Evolutionary conservation across 2,797 vertebrate genomes (phyloP).

Genomic region (Anguilla pacifica): DNA sequence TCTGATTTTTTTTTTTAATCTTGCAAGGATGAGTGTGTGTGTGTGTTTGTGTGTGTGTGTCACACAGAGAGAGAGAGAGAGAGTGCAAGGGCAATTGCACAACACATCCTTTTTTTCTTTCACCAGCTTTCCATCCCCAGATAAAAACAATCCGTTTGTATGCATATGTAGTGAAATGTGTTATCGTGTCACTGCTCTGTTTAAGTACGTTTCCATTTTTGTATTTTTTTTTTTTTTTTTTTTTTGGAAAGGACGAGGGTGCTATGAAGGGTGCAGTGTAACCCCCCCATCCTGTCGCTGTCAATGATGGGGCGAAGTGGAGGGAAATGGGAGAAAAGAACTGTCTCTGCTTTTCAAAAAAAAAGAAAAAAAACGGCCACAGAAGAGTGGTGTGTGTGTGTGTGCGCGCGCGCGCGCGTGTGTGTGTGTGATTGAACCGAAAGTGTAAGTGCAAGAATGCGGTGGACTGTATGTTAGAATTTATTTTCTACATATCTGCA

Average conservation of each 20-base stretch:
- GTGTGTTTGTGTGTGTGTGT: slow-evolving; percentile 22
- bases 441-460: slow-evolving; percentile 66
- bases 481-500: slow-evolving; percentile 61
- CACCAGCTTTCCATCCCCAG: slow-evolving; percentile 73
- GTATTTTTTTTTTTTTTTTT: slow-evolving; percentile 51
- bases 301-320: slow-evolving; percentile 59
- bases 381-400: slow-evolving; percentile 53
- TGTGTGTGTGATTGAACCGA: slow-evolving; percentile 76
- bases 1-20: not conserved
- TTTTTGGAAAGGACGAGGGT: slow-evolving; percentile 33
- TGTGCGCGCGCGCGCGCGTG: slow-evolving; percentile 51
- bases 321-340: slow-evolving; percentile 56
- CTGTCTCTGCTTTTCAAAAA: slow-evolving; percentile 41
- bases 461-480: slow-evolving; percentile 54
- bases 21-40: slow-evolving; percentile 41
- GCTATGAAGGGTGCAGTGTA: not conserved
- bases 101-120: slow-evolving; percentile 76
- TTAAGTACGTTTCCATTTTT: slow-evolving; percentile 15
- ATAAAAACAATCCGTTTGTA: slow-evolving; percentile 57
- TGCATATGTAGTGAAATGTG: slow-evolving; percentile 69
- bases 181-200: slow-evolving; percentile 28
- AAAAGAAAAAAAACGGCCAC: not conserved
- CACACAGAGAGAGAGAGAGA: slow-evolving; percentile 42
- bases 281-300: slow-evolving; percentile 48
- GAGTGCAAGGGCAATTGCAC: slow-evolving; percentile 70